Percentiles rank a stretch among this genome's conserved stretches.
Evolutionary conservation across 1,140 invertebrate species (phyloP).

Genomic region (Neuroterus valhalla): DNA sequence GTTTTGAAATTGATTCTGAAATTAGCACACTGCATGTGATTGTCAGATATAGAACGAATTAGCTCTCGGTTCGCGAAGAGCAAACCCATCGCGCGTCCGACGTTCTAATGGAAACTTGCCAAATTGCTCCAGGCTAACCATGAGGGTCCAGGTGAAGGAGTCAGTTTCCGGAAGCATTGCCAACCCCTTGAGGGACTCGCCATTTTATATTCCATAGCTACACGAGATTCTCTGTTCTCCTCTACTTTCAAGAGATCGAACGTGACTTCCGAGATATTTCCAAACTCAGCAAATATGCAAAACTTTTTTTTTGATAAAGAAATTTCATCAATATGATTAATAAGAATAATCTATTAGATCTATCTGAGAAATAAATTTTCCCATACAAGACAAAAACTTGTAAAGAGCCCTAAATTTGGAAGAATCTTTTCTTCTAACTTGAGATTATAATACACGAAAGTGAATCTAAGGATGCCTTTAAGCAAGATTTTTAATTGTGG

Average conservation of each 20-base stretch:
- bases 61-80: conserved; percentile 38
- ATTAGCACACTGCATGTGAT: conserved; percentile 15
- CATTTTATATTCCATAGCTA: conserved; percentile 11
- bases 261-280: background rate
- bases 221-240: background rate
- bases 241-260: background rate
- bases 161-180: conserved; percentile 22
- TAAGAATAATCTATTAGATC: too few relatives aligned
- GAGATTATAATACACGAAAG: too few relatives aligned
- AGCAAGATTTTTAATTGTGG: background rate
- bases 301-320: too few relatives aligned
- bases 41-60: conserved; percentile 25
- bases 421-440: too few relatives aligned
- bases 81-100: conserved; percentile 17
- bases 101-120: conserved; percentile 40
- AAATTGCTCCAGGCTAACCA: conserved; percentile 36
- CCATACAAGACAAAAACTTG: too few relatives aligned
- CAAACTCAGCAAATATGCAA: background rate
- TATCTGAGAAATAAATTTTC: too few relatives aligned
- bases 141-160: conserved; percentile 41
- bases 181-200: background rate
- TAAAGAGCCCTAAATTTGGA: too few relatives aligned
- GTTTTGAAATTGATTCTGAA: conserved; percentile 15
- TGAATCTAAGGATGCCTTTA: background rate
- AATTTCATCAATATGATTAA: too few relatives aligned